Percentiles rank a stretch among this genome's conserved stretches.
Evolutionary conservation across 64 coral and sea anemone genomes (phyloP).

Genomic region (Montipora sp.): DNA sequence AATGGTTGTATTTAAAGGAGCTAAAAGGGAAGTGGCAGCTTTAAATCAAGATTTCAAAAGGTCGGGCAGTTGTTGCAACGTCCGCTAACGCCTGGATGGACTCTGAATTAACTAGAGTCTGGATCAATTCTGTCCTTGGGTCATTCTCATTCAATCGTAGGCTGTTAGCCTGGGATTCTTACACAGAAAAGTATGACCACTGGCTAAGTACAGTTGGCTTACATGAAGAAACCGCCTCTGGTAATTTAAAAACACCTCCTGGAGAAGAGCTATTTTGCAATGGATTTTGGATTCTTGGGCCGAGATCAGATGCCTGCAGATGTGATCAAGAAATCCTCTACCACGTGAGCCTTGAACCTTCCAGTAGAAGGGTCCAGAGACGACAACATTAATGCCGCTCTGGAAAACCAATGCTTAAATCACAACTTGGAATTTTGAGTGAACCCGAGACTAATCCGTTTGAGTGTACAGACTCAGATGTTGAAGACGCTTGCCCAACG

Average conservation of each 20-base stretch:
- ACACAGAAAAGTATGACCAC: constrained; percentile 20
- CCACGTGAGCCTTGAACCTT: too few relatives aligned
- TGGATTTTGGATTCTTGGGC: too few relatives aligned
- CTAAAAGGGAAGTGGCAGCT: not conserved
- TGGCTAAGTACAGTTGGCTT: constrained; percentile 26
- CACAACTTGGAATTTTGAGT: constrained; percentile 45
- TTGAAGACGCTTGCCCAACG: constrained; percentile 41
- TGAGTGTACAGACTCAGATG: constrained; percentile 48
- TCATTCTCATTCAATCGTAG: constrained; percentile 14
- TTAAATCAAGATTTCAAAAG: too few relatives aligned
- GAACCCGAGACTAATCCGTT: not conserved
- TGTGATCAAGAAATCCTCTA: too few relatives aligned
- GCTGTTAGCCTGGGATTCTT: not conserved
- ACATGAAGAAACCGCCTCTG: not conserved
- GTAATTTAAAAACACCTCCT: too few relatives aligned
- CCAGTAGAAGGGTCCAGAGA: too few relatives aligned
- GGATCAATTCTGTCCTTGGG: constrained; percentile 41
- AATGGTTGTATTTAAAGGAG: constrained; percentile 63
- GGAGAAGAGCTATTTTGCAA: too few relatives aligned
- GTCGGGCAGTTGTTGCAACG: not conserved
- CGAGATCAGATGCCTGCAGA: too few relatives aligned
- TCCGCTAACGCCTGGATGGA: too few relatives aligned
- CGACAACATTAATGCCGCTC: constrained; percentile 15
- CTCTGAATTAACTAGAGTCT: not conserved
- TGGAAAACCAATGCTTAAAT: constrained; percentile 39